These are phyloP conservation scores for Yponomeuta sedellus DNA, from an alignment of 2,888 invertebrate species.

Conservation along the genomic window DNA sequence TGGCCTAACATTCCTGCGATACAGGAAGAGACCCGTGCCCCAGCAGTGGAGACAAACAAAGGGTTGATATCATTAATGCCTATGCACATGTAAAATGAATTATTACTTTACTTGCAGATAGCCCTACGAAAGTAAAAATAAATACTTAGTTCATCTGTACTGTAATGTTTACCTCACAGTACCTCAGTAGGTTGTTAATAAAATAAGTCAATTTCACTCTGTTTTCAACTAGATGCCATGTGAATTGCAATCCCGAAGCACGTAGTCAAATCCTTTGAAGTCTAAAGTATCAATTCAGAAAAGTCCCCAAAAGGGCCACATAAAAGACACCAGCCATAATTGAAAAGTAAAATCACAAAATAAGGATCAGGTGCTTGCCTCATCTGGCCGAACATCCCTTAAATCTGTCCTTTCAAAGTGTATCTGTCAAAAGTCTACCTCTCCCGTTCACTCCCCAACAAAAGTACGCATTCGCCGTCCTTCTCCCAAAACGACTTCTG, in stretches of 20 bases:
- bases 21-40: too few species aligned
- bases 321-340: constrained; percentile 33
- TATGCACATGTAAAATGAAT: too few species aligned
- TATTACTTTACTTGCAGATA: too few species aligned
- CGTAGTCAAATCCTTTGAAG: constrained; percentile 16
- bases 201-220: too few species aligned
- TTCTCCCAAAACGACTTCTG: constrained; percentile 55
- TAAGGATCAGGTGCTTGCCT: constrained; percentile 60
- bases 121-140: too few species aligned
- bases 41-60: too few species aligned
- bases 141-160: too few species aligned
- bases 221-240: too few species aligned
- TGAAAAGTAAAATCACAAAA: constrained; percentile 64
- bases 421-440: constrained; percentile 35
- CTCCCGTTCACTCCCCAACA: constrained; percentile 38
- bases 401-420: constrained; percentile 40
- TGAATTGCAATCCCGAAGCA: not conserved
- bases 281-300: constrained; percentile 15
- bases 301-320: constrained; percentile 17
- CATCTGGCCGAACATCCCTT: constrained; percentile 51
- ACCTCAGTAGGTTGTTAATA: too few species aligned
- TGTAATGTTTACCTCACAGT: too few species aligned
- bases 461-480: constrained; percentile 34
- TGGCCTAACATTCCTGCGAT: too few species aligned
- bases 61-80: too few species aligned